Conservation (phyloP, 2,797 vertebrate species). For the Acrocephalus scirpaceus region DNA sequence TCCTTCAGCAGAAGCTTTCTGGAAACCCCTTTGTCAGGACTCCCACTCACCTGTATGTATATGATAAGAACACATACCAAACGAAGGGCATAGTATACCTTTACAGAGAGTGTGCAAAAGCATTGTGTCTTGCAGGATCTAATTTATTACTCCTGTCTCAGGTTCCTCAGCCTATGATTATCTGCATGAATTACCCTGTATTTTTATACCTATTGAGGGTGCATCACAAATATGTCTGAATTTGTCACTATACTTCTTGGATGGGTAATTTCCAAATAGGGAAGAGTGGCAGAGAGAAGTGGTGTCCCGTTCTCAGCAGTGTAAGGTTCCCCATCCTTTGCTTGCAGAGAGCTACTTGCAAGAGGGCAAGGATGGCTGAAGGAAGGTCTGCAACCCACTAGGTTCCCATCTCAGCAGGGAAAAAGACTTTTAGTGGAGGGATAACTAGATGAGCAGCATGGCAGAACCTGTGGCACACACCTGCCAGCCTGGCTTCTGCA, state of each 20-base stretch:
- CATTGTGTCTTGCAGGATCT: rapidly evolving
- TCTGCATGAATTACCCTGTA: background rate
- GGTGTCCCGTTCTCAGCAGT: background rate
- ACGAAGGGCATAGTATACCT: background rate
- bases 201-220: background rate
- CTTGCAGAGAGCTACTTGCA: background rate
- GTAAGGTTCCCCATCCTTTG: background rate
- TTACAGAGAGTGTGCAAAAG: background rate
- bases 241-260: background rate
- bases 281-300: background rate
- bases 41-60: background rate
- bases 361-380: background rate
- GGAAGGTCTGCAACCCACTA: background rate
- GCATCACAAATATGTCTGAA: background rate
- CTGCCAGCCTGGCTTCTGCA: background rate
- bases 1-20: background rate
- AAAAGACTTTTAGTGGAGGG: background rate
- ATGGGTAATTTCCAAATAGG: background rate
- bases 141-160: background rate
- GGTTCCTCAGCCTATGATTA: background rate
- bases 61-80: background rate
- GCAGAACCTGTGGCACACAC: background rate
- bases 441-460: background rate
- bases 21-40: background rate
- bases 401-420: background rate